Evolutionary conservation across 1,140 invertebrate genomes (phyloP).

Genomic region (Dendrolimus punctatus): DNA sequence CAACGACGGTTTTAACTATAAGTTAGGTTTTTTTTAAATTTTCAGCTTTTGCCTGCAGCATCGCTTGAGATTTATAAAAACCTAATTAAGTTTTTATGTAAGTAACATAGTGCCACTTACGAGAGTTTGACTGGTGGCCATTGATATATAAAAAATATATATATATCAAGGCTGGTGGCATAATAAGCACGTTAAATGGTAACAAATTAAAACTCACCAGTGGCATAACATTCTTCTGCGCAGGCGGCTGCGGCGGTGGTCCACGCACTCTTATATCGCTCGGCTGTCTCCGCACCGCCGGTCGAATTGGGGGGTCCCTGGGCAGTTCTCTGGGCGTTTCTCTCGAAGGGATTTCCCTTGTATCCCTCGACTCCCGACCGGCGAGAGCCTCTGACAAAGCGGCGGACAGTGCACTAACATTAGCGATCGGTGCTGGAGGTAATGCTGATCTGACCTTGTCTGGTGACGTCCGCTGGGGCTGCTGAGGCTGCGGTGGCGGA

Average conservation of each 20-base stretch:
- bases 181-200: background rate
- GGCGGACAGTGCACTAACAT: constrained; percentile 46
- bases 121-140: too few species aligned
- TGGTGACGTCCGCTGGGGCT: constrained; percentile 28
- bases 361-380: constrained; percentile 16
- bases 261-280: constrained; percentile 50
- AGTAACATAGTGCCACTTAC: too few species aligned
- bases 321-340: constrained; percentile 27
- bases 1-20: too few species aligned
- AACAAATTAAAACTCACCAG: constrained; percentile 42
- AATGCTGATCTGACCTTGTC: constrained; percentile 35
- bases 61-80: too few species aligned
- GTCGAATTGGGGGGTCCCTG: constrained; percentile 26
- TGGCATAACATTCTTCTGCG: constrained; percentile 52
- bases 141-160: too few species aligned
- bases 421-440: constrained; percentile 19
- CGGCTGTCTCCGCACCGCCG: constrained; percentile 41
- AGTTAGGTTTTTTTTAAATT: too few species aligned
- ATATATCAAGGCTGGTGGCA: too few species aligned
- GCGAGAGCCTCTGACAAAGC: constrained; percentile 51
- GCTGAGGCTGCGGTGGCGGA: constrained; percentile 25
- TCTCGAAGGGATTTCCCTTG: constrained; percentile 11
- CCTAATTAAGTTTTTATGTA: too few species aligned
- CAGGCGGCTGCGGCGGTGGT: constrained; percentile 59
- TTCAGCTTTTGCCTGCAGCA: too few species aligned